Conservation (phyloP, 2,113 vertebrate genomes). For the Centropus unirufus region DNA sequence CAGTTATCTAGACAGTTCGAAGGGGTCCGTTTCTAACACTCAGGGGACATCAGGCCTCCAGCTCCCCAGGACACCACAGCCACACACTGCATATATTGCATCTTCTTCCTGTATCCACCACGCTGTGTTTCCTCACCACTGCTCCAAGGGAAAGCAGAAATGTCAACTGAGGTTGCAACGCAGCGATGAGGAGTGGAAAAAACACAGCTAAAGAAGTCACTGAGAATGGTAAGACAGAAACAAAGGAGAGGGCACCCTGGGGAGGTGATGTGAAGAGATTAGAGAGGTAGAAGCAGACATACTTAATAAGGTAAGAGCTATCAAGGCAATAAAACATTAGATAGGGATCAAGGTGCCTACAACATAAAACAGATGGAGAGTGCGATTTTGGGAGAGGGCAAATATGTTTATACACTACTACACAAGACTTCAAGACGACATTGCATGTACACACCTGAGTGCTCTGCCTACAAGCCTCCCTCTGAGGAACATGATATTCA, state of each 20-base stretch:
- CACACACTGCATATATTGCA: not conserved
- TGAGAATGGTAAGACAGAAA: not conserved
- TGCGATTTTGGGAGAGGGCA: not conserved
- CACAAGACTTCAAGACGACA: not conserved
- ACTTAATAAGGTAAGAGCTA: conserved; percentile 44
- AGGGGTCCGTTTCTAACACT: not conserved
- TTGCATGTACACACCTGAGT: not conserved
- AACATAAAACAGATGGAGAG: conserved; percentile 8
- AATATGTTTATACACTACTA: not conserved
- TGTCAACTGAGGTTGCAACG: not conserved
- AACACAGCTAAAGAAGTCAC: not conserved
- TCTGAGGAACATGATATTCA: not conserved
- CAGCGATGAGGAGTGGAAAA: not conserved
- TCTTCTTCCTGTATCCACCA: not conserved
- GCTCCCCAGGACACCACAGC: not conserved
- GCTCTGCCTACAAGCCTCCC: not conserved
- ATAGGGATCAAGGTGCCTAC: conserved; percentile 31
- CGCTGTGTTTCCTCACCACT: not conserved
- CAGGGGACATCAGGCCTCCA: not conserved
- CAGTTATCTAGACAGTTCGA: not conserved
- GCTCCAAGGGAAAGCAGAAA: not conserved
- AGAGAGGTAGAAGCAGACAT: conserved; percentile 8
- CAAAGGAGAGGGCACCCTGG: not conserved
- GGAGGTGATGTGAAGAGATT: conserved; percentile 20
- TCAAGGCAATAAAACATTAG: conserved; percentile 42